phyloP scores from a whole-genome alignment of 2,113 vertebrate genomes.

The Corythaeola cristata region DNA sequence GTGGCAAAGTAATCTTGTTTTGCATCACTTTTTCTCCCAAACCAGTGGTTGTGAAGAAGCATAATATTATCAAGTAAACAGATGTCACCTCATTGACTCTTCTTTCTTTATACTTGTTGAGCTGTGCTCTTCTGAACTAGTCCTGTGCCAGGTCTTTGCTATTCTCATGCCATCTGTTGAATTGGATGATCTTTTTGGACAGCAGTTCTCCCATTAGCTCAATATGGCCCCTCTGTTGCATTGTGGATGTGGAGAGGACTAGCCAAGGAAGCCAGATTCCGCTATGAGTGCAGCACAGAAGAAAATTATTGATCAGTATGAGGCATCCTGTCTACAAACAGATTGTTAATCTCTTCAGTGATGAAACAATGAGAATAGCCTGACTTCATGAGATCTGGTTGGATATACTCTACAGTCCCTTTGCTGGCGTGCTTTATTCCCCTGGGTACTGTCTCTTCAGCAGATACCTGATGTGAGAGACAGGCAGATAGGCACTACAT shows the following conservation, averaged over 20 bases:
- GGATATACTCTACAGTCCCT: background rate
- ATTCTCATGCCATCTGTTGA: conserved; percentile 41
- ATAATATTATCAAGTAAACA: background rate
- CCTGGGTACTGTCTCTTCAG: background rate
- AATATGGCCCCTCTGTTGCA: background rate
- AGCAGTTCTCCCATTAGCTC: background rate
- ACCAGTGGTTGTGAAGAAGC: background rate
- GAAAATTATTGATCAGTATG: background rate
- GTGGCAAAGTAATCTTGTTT: background rate
- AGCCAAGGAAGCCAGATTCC: background rate
- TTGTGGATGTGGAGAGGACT: background rate
- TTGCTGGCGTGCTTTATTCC: background rate
- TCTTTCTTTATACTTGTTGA: background rate
- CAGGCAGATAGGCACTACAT: accelerated
- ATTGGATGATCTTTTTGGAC: background rate
- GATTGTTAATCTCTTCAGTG: background rate
- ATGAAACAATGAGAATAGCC: background rate
- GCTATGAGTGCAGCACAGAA: background rate
- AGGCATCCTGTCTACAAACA: background rate
- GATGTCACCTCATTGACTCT: background rate
- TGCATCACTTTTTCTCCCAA: background rate
- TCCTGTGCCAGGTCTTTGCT: background rate
- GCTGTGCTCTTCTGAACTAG: background rate
- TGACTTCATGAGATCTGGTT: background rate
- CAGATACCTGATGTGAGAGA: background rate